Evolutionary conservation across 2,797 vertebrate genomes (phyloP), one percentile per base, ranked within the genome.

Genomic region (Columba guinea): DNA sequence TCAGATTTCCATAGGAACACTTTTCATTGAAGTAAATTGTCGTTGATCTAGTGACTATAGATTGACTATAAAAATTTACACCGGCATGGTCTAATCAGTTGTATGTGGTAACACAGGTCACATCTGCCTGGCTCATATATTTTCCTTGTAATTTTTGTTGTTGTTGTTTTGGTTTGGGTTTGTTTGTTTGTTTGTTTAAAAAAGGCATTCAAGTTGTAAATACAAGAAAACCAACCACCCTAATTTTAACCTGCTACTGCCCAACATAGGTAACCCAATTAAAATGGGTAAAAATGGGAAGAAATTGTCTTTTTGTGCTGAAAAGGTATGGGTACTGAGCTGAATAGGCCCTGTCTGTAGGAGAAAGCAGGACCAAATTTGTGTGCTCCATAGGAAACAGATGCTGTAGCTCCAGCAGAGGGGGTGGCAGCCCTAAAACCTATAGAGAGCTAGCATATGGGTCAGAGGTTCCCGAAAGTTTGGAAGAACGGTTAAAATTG

Each of bases 181-280:
- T 7, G 41, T 44, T 44, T 18, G 41, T 44, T 44, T 44, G 44
- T 46, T 46, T 46, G 44, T 44, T 44, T 44, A 18, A 46, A 46
- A 46, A 46, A 46, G 44, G 19, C 44, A 46, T 46, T 46, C 19
- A 19, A 52, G 19, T 9, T 48, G 5, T 15, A 64, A 39, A 41
- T 35, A 10, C 7, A 44, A 46, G 5, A 0, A 0, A 14, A 67
- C 0, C 5, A 74, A 13, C 3, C 15, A 80, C 6, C 4, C 13
- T 64, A 26, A 39, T 63, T 76, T 81, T 73, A 63, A 49, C 17
- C 16, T 67, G 39, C 7, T 22, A 37, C 20, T 64, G 14, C 8
- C 6, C 28, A 55, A 19, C 11, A 19, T 17, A 53, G 32, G 51
- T 4, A 80, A 56, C 4, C 5, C 4, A 13, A 27, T 6, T 24